A percentile compares a stretch with the other conserved stretches of the same genome.
Evolutionary conservation across 2,797 vertebrate genomes (phyloP).

Genomic region (Gobio occitaniae): DNA sequence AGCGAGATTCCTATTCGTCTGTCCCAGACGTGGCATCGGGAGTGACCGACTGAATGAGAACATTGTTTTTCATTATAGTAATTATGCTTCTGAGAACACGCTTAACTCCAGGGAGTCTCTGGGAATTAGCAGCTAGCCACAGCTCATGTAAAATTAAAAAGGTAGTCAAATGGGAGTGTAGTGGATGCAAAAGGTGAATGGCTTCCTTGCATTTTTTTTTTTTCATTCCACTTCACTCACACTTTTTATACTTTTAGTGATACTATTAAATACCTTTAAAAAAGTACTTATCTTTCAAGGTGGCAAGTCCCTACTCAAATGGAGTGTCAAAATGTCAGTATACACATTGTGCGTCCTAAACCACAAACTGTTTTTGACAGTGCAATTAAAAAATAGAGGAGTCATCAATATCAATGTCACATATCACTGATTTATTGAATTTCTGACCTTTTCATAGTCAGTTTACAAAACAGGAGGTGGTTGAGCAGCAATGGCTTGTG

Average conservation of each 20-base stretch:
- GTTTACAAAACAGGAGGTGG: neutral
- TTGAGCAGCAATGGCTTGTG: neutral
- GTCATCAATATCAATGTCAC: slow-evolving; percentile 11
- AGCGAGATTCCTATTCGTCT: too few species aligned
- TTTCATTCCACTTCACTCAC: neutral
- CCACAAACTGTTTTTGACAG: slow-evolving; percentile 2
- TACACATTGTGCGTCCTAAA: neutral
- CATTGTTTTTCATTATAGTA: slow-evolving; percentile 46
- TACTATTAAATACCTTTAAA: neutral
- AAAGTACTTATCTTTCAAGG: neutral
- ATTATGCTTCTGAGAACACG: slow-evolving; percentile 36
- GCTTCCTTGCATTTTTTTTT: neutral
- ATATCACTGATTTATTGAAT: slow-evolving; percentile 29
- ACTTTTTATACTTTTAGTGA: neutral
- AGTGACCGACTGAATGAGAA: neutral
- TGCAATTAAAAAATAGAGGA: slow-evolving; percentile 6
- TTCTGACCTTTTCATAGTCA: slow-evolving; percentile 1
- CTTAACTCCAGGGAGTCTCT: neutral
- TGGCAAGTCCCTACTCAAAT: neutral
- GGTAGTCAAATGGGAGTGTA: slow-evolving; percentile 21
- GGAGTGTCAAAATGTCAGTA: neutral
- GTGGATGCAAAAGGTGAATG: neutral
- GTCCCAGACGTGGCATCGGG: too few species aligned
- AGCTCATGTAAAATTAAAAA: slow-evolving; percentile 36
- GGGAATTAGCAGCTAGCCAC: slow-evolving; percentile 8